A percentile compares a stretch with the other conserved stretches of the same genome.
These are phyloP conservation scores for Eulithis prunata DNA, from an alignment of 2,888 invertebrate species.

Conservation along the genomic window DNA sequence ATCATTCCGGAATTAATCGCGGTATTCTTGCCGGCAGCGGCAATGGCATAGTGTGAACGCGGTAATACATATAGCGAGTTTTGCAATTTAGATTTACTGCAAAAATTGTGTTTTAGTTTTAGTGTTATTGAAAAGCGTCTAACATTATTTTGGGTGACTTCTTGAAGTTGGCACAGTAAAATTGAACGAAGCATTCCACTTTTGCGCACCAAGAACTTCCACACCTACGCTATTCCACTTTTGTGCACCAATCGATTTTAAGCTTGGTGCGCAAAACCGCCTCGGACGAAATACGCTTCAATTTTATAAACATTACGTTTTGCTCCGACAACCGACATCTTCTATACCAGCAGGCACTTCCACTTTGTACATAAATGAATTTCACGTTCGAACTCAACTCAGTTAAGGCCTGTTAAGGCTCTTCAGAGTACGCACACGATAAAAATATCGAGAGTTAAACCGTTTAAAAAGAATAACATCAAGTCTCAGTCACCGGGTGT, in stretches of 20 bases:
- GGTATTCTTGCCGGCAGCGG: no score
- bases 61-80: no score
- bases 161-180: background rate
- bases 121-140: no score
- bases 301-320: background rate
- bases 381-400: conserved; percentile 5
- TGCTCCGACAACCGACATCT: background rate
- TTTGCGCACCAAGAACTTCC: no score
- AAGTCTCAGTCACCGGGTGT: conserved; percentile 41
- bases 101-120: no score
- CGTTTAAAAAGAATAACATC: conserved; percentile 41
- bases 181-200: no score
- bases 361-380: conserved; percentile 14
- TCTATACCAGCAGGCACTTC: background rate
- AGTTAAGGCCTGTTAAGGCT: conserved; percentile 5
- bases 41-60: no score
- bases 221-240: no score
- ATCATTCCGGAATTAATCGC: no score
- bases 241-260: no score
- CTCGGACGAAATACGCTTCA: background rate
- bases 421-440: conserved; percentile 13
- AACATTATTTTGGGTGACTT: no score
- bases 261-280: background rate
- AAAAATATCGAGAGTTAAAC: conserved; percentile 37
- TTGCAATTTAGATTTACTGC: no score